These are phyloP conservation scores for Lagothrix lagotricha DNA, from an alignment of 2,797 vertebrate genomes.

Conservation along the genomic window DNA sequence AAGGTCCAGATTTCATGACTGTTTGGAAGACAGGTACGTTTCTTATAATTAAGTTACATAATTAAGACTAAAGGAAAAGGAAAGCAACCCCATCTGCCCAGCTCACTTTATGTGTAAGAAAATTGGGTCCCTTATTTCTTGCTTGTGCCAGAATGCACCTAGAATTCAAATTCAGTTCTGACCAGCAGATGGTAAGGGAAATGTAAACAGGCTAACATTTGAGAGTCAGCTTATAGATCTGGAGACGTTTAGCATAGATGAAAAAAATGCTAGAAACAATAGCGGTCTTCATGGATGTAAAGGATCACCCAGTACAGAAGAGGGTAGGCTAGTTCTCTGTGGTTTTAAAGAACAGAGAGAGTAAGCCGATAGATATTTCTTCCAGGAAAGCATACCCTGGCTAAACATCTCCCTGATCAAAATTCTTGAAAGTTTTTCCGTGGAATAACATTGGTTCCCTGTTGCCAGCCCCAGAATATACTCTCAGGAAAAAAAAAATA, in stretches of 20 bases:
- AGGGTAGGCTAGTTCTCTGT: accelerated
- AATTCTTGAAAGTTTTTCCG: neutral
- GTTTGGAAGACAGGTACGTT: slow-evolving; percentile 24
- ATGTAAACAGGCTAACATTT: neutral
- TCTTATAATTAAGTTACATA: neutral
- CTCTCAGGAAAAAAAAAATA: neutral
- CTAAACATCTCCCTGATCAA: no score
- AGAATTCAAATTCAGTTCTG: neutral
- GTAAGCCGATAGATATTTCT: accelerated
- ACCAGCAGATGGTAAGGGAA: neutral
- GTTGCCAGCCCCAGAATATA: neutral
- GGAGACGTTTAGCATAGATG: neutral
- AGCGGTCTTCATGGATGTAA: neutral
- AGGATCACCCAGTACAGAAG: neutral
- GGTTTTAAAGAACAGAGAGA: neutral
- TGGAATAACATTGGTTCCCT: neutral
- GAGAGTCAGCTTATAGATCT: neutral
- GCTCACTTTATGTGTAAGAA: neutral
- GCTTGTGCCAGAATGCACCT: neutral
- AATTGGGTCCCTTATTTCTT: neutral
- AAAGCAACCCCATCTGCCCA: neutral
- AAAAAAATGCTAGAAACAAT: neutral
- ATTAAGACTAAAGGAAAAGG: neutral
- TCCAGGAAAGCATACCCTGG: neutral
- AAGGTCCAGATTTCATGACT: slow-evolving; percentile 49